phyloP scores from a whole-genome alignment of 2,888 invertebrate species.

The Artemia sp. region DNA sequence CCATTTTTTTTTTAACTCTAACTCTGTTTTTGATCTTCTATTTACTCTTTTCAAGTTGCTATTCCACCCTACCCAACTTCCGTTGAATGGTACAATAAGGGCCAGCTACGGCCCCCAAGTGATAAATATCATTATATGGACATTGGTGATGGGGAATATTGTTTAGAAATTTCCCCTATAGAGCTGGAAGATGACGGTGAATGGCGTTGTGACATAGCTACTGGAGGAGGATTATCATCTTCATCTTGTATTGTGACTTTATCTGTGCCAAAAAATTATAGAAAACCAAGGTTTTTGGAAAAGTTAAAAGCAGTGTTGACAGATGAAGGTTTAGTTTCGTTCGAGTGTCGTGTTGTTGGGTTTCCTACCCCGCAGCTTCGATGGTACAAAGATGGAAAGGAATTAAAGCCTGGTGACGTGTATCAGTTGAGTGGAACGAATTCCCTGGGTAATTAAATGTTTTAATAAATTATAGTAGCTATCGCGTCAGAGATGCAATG shows the following conservation, averaged over 20 bases:
- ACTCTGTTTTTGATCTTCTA: neutral
- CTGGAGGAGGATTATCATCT: conserved; percentile 40
- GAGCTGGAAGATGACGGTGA: conserved; percentile 70
- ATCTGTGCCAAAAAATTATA: conserved; percentile 74
- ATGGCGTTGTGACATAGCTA: conserved; percentile 74
- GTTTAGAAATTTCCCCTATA: conserved; percentile 52
- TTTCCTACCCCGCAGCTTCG: conserved; percentile 69
- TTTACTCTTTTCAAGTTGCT: conserved; percentile 38
- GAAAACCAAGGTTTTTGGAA: conserved; percentile 76
- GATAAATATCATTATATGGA: conserved; percentile 53
- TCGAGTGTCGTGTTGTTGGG: conserved; percentile 81
- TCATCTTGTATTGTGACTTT: conserved; percentile 27
- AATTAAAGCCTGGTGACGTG: conserved; percentile 76
- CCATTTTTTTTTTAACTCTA: neutral
- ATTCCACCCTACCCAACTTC: conserved; percentile 70
- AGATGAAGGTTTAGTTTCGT: conserved; percentile 76
- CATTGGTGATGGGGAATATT: conserved; percentile 65
- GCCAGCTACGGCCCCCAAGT: conserved; percentile 47
- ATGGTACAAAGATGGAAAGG: conserved; percentile 85
- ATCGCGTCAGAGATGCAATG: neutral
- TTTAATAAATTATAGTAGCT: neutral
- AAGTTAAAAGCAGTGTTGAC: conserved; percentile 71
- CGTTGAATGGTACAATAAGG: conserved; percentile 71
- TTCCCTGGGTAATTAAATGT: conserved; percentile 42
- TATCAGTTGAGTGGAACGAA: conserved; percentile 79